Conservation (phyloP, 2,888 invertebrate genomes). For the Atrina japonica region DNA sequence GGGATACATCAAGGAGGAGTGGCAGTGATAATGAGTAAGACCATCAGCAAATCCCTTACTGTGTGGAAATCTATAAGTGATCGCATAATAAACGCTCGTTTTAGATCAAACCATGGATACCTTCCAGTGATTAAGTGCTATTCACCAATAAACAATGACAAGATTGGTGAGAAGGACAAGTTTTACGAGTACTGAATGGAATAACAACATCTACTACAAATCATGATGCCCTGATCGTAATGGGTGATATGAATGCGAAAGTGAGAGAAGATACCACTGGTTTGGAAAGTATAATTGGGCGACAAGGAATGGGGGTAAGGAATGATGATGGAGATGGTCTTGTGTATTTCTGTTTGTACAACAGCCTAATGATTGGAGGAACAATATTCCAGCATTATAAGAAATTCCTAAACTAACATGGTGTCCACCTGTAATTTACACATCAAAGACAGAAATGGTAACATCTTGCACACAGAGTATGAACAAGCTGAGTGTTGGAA, state of each 20-base stretch:
- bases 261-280: slow-evolving; percentile 1
- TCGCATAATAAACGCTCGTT: background rate
- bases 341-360: background rate
- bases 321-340: background rate
- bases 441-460: slow-evolving; percentile 3
- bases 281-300: background rate
- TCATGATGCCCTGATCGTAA: background rate
- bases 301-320: background rate
- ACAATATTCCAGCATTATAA: slow-evolving; percentile 4
- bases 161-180: background rate
- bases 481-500: background rate
- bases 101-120: no score
- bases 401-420: no score
- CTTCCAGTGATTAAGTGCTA: slow-evolving; percentile 13
- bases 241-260: background rate
- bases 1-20: background rate
- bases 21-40: slow-evolving; percentile 1
- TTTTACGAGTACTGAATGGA: no score
- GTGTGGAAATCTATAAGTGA: no score
- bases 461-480: background rate
- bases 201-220: no score
- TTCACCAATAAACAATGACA: slow-evolving; percentile 14
- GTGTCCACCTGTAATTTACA: background rate
- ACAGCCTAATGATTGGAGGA: slow-evolving; percentile 3
- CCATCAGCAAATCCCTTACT: no score